phyloP scores from a whole-genome alignment of 2,888 invertebrate species.

The Phaedon cochleariae region DNA sequence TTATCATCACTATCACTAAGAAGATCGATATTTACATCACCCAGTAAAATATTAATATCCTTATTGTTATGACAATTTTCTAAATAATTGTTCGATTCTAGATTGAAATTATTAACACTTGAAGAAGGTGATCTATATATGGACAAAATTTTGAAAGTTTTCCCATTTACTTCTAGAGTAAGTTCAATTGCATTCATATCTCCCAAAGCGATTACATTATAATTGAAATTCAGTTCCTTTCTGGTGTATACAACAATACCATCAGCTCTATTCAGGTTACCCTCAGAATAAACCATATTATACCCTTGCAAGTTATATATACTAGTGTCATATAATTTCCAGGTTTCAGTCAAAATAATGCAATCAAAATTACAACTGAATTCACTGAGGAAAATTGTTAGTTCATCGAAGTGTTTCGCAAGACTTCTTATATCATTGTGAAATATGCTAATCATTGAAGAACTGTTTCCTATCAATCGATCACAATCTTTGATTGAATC shows the following conservation, averaged over 20 bases:
- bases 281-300: not conserved
- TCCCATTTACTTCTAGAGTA: no score
- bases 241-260: constrained; percentile 1
- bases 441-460: no score
- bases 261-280: not conserved
- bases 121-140: constrained; percentile 8
- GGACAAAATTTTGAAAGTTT: no score
- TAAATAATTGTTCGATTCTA: no score
- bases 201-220: not conserved
- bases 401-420: no score
- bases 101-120: not conserved
- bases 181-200: not conserved
- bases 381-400: constrained; percentile 6
- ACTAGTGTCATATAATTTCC: not conserved
- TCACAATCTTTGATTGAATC: not conserved
- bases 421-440: no score
- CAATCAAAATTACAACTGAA: constrained; percentile 2
- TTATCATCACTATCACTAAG: constrained; percentile 6
- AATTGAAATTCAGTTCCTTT: constrained; percentile 3
- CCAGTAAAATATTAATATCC: constrained; percentile 5
- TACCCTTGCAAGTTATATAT: constrained; percentile 5
- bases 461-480: constrained; percentile 1
- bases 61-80: constrained; percentile 5
- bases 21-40: no score
- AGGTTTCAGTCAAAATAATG: constrained; percentile 8